These are phyloP conservation scores for Stichopus horrens DNA, from an alignment of 53 echinoderm and acorn worm species.

Conservation along the genomic window DNA sequence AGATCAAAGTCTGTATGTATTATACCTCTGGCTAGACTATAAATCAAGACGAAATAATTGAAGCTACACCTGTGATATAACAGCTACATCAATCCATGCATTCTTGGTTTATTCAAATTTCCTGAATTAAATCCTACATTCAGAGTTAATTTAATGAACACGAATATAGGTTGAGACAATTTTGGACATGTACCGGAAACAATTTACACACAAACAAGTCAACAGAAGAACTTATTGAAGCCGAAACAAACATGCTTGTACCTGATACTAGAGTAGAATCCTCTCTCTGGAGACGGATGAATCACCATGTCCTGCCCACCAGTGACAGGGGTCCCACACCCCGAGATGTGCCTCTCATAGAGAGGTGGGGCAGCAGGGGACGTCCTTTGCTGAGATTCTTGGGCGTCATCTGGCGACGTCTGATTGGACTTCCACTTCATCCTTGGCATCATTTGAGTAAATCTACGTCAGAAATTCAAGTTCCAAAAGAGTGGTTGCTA, in stretches of 20 bases:
- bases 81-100: too few species aligned
- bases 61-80: too few species aligned
- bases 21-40: too few species aligned
- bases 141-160: too few species aligned
- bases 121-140: too few species aligned
- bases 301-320: neutral
- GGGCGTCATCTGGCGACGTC: neutral
- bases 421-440: constrained; percentile 15
- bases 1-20: too few species aligned
- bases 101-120: too few species aligned
- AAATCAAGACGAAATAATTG: too few species aligned
- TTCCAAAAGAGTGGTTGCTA: neutral
- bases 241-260: neutral
- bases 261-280: constrained; percentile 14
- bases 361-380: neutral
- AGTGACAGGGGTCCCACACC: neutral
- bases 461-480: neutral
- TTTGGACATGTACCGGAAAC: too few species aligned
- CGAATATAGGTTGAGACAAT: too few species aligned
- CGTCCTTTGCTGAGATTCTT: neutral
- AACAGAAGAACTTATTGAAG: too few species aligned
- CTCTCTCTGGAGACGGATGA: neutral
- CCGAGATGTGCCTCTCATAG: constrained; percentile 39
- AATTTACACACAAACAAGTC: too few species aligned
- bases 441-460: constrained; percentile 33